Evolutionary conservation across 2,888 invertebrate genomes (phyloP), one percentile per base, ranked within the genome.

Genomic region (Rugalucina vietnamica): DNA sequence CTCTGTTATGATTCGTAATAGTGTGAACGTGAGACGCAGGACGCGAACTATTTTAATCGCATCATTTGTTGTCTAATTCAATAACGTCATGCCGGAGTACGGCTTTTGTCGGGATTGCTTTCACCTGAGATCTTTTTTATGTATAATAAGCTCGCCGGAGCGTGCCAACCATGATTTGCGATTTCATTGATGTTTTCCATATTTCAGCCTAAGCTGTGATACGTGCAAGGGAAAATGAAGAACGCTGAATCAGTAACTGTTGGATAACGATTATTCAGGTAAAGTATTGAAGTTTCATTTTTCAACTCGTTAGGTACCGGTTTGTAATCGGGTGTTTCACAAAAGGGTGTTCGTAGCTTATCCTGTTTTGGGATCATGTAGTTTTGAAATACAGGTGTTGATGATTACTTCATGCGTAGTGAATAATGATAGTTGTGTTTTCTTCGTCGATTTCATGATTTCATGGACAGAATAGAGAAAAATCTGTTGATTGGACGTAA

Each of bases 21-120:
- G 73, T 73, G 73, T 73, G 49, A 73, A 73, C 73, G 73, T 73
- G 73, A 73, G 43, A 14, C 14, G 49, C 3, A 49, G 21, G 43
- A 29, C 21, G 14, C 14, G 73, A 73, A 73, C 27, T 73, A 73
- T 73, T 73, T 73, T 32, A 14, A 29, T 32, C 50, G 50, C 49
- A 29, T 50, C 50, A 71, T 43, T 71, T 71, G 65, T 5, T 12
- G 65, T 34, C 65, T 65, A 65, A 65, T 34, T 32, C 29, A 65
- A 32, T 65, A 32, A 65, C 29, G 65, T 65, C 65, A 65, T 65
- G 34, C 65, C 18, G 34, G 32, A 65, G 65, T 65, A 65, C 34
- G 65, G 24, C 65, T 65, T 32, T 65, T 65, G 34, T 65, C 34
- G 65, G 34, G 65, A 65, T 65, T 65, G 29, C 65, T 65, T 34